Evolutionary conservation across 2,113 vertebrate species (phyloP), one percentile per base, ranked within the genome.

Genomic region (Jacana jacana): DNA sequence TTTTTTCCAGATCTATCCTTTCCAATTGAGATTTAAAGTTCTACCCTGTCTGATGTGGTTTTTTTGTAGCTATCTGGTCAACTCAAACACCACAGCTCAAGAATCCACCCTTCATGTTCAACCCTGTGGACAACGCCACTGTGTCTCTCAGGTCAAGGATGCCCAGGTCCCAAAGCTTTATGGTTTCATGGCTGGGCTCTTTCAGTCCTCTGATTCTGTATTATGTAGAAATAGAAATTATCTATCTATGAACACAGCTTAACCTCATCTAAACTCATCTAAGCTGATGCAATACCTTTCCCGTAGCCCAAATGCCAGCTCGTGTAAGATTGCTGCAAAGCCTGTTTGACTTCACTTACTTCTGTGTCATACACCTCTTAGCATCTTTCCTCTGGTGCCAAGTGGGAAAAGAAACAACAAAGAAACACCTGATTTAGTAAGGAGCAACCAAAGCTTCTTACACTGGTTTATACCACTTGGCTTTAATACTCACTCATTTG

Each of bases 1-100:
- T 61, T 76, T 66, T 39, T 42, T 12, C 35, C 80, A 73, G 46
- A 12, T 35, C n/a, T 19, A 19, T 40, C n/a, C 27, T 30, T 71
- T 42, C 30, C n/a, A 63, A 8, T 3, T 18, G 61, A 91, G 44
- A 64, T 27, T 11, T 33, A 68, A 79, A 86, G 16, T 17, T 86
- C 66, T 86, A 63, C 20, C 2, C 1, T 18, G 14, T 17, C 39
- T n/a, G 28, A 5, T 0, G 0, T 8, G 15, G n/a, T n/a, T n/a
- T 6, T 86, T 72, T 68, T 57, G 40, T 10, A 83, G 48, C 68
- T 28, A 37, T 14, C 25, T 48, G 11, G 6, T 52, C 33, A 81
- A 33, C 35, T 79, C 55, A 89, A 86, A 65, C 28, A 19, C 28
- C 70, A n/a, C 23, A 80, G 24, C 27, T 68, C 48, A 80, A 69